These are phyloP conservation scores for Neoscelio sp. DNA, from an alignment of 2,888 invertebrate species.

Conservation along the genomic window DNA sequence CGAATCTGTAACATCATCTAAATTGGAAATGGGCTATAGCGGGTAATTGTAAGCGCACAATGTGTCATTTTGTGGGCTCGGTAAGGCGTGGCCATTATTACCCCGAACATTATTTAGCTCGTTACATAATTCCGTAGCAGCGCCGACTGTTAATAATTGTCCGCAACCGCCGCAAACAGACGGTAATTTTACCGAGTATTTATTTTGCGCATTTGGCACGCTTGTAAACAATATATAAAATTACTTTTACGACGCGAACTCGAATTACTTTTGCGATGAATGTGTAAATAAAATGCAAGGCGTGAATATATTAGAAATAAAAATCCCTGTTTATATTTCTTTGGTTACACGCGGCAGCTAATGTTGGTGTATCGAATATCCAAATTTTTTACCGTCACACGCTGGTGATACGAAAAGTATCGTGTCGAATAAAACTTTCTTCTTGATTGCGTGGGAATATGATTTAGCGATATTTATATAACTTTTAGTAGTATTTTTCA, in stretches of 20 bases:
- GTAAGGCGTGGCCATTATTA: slow-evolving; percentile 59
- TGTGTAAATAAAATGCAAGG: background rate
- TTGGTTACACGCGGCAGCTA: background rate
- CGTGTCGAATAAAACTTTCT: background rate
- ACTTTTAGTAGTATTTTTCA: too few relatives aligned
- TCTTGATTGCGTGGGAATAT: background rate
- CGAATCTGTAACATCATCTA: slow-evolving; percentile 42
- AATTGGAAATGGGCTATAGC: slow-evolving; percentile 53
- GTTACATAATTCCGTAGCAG: slow-evolving; percentile 45
- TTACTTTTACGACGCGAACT: slow-evolving; percentile 17
- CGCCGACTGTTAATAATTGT: slow-evolving; percentile 25
- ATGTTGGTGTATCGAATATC: background rate
- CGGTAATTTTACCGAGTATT: slow-evolving; percentile 28
- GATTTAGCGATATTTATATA: too few relatives aligned
- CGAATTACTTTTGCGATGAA: slow-evolving; percentile 1
- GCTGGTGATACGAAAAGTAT: background rate
- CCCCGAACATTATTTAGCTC: slow-evolving; percentile 37
- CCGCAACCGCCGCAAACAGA: slow-evolving; percentile 36
- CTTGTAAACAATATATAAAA: background rate
- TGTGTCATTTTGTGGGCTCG: slow-evolving; percentile 61
- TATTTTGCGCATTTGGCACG: background rate
- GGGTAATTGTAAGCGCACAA: slow-evolving; percentile 51
- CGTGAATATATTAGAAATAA: slow-evolving; percentile 2
- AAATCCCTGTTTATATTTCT: background rate
- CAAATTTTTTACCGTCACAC: too few relatives aligned